Percentiles rank a stretch among this genome's conserved stretches.
phyloP scores from a whole-genome alignment of 2,888 invertebrate genomes.

The Hydrotaea diabolus region DNA sequence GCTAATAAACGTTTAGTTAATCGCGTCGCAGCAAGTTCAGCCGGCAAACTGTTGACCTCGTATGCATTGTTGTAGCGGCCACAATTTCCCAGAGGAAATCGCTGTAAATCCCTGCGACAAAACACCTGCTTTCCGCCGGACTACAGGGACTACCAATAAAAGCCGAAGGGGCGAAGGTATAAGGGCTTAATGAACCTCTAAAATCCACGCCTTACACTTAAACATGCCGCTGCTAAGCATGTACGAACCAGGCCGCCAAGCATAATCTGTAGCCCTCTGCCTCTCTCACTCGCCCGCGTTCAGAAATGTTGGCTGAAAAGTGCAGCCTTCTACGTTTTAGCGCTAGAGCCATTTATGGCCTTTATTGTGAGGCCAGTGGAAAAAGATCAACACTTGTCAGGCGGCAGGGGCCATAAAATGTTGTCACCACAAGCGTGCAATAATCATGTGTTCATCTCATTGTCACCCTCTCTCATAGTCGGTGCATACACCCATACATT shows the following conservation, averaged over 20 bases:
- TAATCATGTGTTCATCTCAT: conserved; percentile 20
- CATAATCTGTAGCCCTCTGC: conserved; percentile 37
- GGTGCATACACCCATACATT: background rate
- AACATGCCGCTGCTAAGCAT: conserved; percentile 17
- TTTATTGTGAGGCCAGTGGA: background rate
- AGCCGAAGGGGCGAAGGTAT: conserved; percentile 49
- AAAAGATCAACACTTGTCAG: conserved; percentile 40
- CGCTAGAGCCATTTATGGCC: conserved; percentile 35
- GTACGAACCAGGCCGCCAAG: too few species aligned
- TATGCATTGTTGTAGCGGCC: background rate
- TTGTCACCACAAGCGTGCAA: conserved; percentile 42
- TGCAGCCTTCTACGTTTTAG: conserved; percentile 9
- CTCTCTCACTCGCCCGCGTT: background rate
- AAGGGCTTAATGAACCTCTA: conserved; percentile 64
- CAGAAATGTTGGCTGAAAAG: background rate
- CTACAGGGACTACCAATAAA: conserved; percentile 17
- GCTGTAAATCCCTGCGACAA: conserved; percentile 21
- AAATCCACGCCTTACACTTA: conserved; percentile 63
- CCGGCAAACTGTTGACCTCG: background rate
- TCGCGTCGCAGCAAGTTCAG: background rate
- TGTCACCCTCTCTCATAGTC: conserved; percentile 7
- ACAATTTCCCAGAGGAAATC: background rate
- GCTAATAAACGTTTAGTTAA: conserved; percentile 13
- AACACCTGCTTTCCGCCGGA: conserved; percentile 33
- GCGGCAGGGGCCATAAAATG: conserved; percentile 22